A percentile compares a stretch with the other conserved stretches of the same genome.
phyloP scores from a whole-genome alignment of 2,888 invertebrate species.

The Anaspis maculata region DNA sequence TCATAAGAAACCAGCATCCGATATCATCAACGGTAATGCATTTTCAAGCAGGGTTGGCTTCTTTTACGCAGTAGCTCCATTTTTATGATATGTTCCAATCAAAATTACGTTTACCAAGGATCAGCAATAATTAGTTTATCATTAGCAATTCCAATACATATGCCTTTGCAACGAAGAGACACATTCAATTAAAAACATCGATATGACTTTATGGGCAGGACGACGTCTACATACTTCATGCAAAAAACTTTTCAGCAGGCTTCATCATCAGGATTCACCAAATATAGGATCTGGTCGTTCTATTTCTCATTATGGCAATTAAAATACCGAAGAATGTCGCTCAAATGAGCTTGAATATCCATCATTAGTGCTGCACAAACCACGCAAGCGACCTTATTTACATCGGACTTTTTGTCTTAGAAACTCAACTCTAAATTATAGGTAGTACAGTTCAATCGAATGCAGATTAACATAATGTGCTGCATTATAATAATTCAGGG shows the following conservation, averaged over 20 bases:
- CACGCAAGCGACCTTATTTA: constrained; percentile 19
- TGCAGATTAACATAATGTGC: too few relatives aligned
- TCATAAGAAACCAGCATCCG: too few relatives aligned
- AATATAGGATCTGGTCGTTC: constrained; percentile 24
- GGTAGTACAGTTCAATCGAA: too few relatives aligned
- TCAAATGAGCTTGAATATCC: constrained; percentile 28
- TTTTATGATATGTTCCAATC: too few relatives aligned
- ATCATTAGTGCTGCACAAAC: constrained; percentile 24
- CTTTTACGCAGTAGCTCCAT: too few relatives aligned
- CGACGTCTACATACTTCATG: constrained; percentile 16
- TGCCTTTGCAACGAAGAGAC: constrained; percentile 14
- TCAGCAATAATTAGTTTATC: neutral
- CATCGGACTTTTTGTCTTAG: constrained; percentile 10
- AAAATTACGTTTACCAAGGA: too few relatives aligned
- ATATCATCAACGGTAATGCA: too few relatives aligned
- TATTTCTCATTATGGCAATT: constrained; percentile 30
- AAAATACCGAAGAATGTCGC: constrained; percentile 26
- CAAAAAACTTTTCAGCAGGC: too few relatives aligned
- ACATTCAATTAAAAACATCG: constrained; percentile 20
- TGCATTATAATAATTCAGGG: too few relatives aligned
- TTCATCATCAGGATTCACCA: constrained; percentile 21
- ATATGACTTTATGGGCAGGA: constrained; percentile 16
- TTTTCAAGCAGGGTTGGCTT: too few relatives aligned
- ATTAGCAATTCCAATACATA: constrained; percentile 16
- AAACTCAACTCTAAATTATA: too few relatives aligned